A percentile compares a stretch with the other conserved stretches of the same genome.
Evolutionary conservation across 2,797 vertebrate species (phyloP).

Genomic region (Onychomys arenicola): DNA sequence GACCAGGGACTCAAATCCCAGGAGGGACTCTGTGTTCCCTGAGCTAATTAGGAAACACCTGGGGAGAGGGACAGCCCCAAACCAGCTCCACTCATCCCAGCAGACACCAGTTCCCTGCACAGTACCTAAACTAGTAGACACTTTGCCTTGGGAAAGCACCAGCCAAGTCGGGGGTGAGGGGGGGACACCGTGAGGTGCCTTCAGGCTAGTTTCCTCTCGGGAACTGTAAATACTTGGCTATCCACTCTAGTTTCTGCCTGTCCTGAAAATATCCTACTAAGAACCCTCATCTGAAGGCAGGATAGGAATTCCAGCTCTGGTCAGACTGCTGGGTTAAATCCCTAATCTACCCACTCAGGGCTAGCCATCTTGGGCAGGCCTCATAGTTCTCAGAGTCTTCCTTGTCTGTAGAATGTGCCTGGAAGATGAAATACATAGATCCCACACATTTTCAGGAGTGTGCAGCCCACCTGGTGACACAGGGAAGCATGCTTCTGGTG

Average conservation of each 20-base stretch:
- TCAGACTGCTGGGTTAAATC: not conserved
- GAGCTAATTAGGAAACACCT: constrained; percentile 81
- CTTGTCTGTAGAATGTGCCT: not conserved
- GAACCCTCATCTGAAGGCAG: not conserved
- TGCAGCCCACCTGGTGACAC: too few relatives aligned
- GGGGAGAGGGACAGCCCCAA: constrained; percentile 67
- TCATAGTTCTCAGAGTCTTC: not conserved
- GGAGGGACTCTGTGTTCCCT: constrained; percentile 78
- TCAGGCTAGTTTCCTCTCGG: not conserved
- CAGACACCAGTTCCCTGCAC: constrained; percentile 64
- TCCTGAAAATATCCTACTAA: not conserved
- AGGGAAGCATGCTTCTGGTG: not conserved
- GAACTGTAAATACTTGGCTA: rapidly evolving
- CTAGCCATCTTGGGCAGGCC: too few relatives aligned
- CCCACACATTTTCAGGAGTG: not conserved
- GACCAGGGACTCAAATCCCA: constrained; percentile 79
- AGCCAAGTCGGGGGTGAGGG: not conserved
- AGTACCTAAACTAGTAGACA: constrained; percentile 39
- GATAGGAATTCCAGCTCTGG: not conserved
- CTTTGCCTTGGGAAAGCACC: constrained; percentile 35
- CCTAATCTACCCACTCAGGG: not conserved
- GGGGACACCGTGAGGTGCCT: not conserved
- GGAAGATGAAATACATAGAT: not conserved
- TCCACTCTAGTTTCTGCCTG: not conserved
- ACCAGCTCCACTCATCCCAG: constrained; percentile 79